Evolutionary conservation across 64 coral and sea anemone species (phyloP).

Genomic region (Actinia tenebrosa): DNA sequence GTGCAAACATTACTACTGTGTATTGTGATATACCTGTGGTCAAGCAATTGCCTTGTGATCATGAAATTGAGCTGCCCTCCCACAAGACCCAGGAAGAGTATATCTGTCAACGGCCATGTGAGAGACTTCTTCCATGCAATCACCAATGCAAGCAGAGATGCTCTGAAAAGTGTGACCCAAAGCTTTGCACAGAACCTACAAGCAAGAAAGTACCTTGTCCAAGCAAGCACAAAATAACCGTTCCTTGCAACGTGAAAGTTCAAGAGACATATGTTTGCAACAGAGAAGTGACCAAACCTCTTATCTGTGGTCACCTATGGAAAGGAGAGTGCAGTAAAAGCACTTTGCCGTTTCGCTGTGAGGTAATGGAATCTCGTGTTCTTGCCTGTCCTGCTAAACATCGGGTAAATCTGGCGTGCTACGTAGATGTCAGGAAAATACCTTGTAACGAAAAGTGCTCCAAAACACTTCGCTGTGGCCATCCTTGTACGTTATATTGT

Average conservation of each 20-base stretch:
- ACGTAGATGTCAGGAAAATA: not conserved
- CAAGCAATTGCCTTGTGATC: constrained; percentile 44
- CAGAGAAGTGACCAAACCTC: not conserved
- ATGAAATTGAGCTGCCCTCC: constrained; percentile 40
- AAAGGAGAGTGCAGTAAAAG: constrained; percentile 21
- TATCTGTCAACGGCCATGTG: constrained; percentile 29
- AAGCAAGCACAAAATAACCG: constrained; percentile 21
- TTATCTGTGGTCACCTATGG: constrained; percentile 24
- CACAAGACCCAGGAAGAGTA: not conserved
- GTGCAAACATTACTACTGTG: not conserved
- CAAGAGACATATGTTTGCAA: not conserved
- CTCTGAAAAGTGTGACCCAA: constrained; percentile 12
- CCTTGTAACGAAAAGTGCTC: constrained; percentile 31
- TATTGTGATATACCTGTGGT: constrained; percentile 23
- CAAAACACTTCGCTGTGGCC: constrained; percentile 24
- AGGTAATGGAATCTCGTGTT: not conserved
- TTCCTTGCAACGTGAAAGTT: constrained; percentile 22
- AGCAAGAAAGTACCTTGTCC: constrained; percentile 11
- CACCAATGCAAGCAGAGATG: constrained; percentile 43
- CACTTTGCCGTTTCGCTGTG: constrained; percentile 1
- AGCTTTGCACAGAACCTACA: not conserved
- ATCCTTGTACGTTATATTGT: constrained; percentile 32
- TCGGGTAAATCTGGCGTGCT: constrained; percentile 13
- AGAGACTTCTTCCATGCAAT: constrained; percentile 24
- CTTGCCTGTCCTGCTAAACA: constrained; percentile 30